These are phyloP conservation scores for Pinctada fucata DNA, from an alignment of 2,888 invertebrate genomes.

Conservation along the genomic window DNA sequence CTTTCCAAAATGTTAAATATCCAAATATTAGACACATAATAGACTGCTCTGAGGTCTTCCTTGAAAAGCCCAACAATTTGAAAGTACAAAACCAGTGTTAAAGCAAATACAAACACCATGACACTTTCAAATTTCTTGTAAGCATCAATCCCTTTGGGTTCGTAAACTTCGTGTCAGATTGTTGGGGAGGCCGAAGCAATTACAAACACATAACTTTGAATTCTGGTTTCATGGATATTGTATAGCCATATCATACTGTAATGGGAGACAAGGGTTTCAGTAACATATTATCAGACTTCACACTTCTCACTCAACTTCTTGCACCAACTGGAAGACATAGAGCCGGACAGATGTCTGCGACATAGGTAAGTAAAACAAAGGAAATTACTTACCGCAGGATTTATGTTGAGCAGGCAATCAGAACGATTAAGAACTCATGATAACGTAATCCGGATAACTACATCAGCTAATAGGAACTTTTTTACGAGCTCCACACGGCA, in stretches of 20 bases:
- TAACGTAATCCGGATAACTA: too few relatives aligned
- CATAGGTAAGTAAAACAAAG: conserved; percentile 22
- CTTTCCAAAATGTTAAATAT: conserved; percentile 18
- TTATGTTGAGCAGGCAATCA: conserved; percentile 36
- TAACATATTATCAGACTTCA: conserved; percentile 22
- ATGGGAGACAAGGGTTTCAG: conserved; percentile 39
- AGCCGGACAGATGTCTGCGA: conserved; percentile 15
- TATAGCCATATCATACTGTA: conserved; percentile 32
- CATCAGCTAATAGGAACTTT: too few relatives aligned
- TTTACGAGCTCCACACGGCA: too few relatives aligned
- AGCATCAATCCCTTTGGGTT: conserved; percentile 29
- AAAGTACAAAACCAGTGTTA: conserved; percentile 13
- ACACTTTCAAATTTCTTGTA: conserved; percentile 35
- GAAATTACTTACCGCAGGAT: conserved; percentile 29
- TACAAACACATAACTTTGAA: conserved; percentile 30
- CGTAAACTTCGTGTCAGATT: conserved; percentile 27
- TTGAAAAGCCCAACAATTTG: conserved; percentile 13
- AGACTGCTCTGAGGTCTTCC: conserved; percentile 26
- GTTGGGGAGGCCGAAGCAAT: conserved; percentile 28
- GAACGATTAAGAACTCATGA: conserved; percentile 19
- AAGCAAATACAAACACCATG: conserved; percentile 36
- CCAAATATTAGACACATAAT: conserved; percentile 17
- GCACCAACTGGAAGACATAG: conserved; percentile 18
- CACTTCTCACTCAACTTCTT: neutral
- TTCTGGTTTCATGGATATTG: conserved; percentile 21